Base-by-base conservation (phyloP, 1,140 invertebrate species). In the Ips typographus region DNA sequence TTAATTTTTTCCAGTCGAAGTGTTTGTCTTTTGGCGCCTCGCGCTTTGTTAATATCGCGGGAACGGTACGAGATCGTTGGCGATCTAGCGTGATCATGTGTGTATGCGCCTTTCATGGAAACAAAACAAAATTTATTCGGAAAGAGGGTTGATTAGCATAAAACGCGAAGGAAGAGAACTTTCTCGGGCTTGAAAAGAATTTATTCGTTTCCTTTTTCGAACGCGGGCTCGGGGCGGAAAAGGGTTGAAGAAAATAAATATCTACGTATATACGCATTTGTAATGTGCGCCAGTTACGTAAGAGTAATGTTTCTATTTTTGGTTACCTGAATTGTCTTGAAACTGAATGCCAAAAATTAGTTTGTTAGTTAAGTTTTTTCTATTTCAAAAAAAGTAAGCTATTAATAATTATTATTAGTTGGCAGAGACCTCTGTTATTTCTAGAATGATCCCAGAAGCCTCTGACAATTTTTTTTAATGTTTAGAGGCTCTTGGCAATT, bases 151-250 rank as follows among this genome's bases (percentile, higher is more conserved):
- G 41, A 58, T 58, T 58, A 58, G 56, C 56, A 58, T 58, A 58
- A 58, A 58, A 58, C 56, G 56, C 40, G 56, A 58, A 58, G 40
- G 37, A 39, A 58, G 56, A 41, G 40, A 58, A 58, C 37, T 58
- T 58, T 58, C 56, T n/a, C 41, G 56, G 56, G 22, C 22, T 36
- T 41, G 56, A 58, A 58, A 58, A 58, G 56, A 58, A 61, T 61
- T 61, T 61, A 61, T 49, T 47, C 44, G 44, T 61, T 61, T 61
- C 59, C 44, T 61, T 61, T 58, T 58, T 58, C 37, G 22, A 7
- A 58, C 40, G 56, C 40, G 40, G 56, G 37, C 38, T 36, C 22
- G 7, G 5, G 4, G 56, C 37, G 59, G 41, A 37, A 61, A 22
- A 22, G 44, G 43, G 43, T 61, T 37, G 22, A 61, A 22, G 22